A percentile compares a stretch with the other conserved stretches of the same genome.
phyloP scores from a whole-genome alignment of 2,888 invertebrate genomes.

The Polydrusus tereticollis region DNA sequence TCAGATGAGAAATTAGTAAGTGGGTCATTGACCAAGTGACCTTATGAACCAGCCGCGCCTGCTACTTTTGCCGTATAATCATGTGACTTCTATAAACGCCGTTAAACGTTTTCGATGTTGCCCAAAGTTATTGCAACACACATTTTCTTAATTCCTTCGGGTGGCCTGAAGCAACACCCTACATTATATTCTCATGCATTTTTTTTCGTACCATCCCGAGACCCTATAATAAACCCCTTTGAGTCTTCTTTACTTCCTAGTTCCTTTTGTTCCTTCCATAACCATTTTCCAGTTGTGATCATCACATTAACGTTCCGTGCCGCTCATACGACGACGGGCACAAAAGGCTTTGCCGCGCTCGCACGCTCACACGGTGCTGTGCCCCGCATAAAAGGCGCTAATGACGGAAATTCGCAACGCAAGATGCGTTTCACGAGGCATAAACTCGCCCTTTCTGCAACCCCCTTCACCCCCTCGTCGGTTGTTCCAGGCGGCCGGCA shows the following conservation, averaged over 20 bases:
- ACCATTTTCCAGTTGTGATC: slow-evolving; percentile 24
- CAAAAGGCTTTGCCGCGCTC: slow-evolving; percentile 9
- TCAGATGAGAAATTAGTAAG: too few relatives aligned
- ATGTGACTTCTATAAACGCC: too few relatives aligned
- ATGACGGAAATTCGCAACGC: slow-evolving; percentile 37
- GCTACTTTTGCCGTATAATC: too few relatives aligned
- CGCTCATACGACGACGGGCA: slow-evolving; percentile 6
- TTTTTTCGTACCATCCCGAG: too few relatives aligned
- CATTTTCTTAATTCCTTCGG: too few relatives aligned
- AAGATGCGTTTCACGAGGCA: slow-evolving; percentile 33
- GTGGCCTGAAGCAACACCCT: too few relatives aligned
- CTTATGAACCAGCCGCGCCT: too few relatives aligned
- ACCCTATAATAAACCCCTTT: too few relatives aligned
- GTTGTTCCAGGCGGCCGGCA: slow-evolving; percentile 25
- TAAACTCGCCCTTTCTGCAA: slow-evolving; percentile 11
- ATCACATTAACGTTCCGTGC: slow-evolving; percentile 16
- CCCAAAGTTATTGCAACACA: too few relatives aligned
- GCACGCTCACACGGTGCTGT: slow-evolving; percentile 24
- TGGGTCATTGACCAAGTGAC: too few relatives aligned
- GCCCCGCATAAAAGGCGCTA: slow-evolving; percentile 42
- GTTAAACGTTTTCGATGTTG: too few relatives aligned
- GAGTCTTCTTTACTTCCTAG: slow-evolving; percentile 2
- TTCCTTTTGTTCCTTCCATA: slow-evolving; percentile 7
- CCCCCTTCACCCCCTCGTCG: slow-evolving; percentile 13
- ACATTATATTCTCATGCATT: too few relatives aligned